Base-by-base conservation (phyloP, 2,888 invertebrate species). In the Lydus trimaculatus region DNA sequence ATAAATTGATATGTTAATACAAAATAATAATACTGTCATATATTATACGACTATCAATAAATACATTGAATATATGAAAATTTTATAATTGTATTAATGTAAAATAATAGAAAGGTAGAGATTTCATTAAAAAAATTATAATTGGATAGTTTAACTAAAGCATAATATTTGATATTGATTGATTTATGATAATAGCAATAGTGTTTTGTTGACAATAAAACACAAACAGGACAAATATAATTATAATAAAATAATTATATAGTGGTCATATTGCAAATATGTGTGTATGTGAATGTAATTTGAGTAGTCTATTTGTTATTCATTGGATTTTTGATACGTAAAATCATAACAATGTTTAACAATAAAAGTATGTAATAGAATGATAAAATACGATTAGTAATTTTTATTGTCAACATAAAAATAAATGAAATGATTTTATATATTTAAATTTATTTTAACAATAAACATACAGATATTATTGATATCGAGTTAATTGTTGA, bases 291-390 rank as follows among this genome's bases (percentile, higher is more conserved):
- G 25, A 56, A 56, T 56, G 56, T n/a, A 56, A 56, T 56, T 56
- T 56, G 56, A 56, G 56, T 28, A n/a, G 36, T n/a, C 9, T 56
- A 56, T 56, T 56, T 56, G 28, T 56, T 56, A 56, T 52, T 52
- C 52, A 52, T 52, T 52, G 52, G 52, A 52, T 52, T 52, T 52
- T 25, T 52, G 23, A 23, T 4, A 23, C 23, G 11, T 52, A 23
- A 52, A 52, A 52, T 13, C 3, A 52, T 52, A 52, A 52, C 43
- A 43, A n/a, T 11, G 52, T 52, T n/a, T 23, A 52, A 52, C 23
- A 52, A 52, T 23, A 23, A 52, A 52, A 52, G 13, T 52, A 52
- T 13, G 52, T 52, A 52, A 52, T 52, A 52, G 23, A 52, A 52
- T 23, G 23, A 52, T 52, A 52, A 52, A 52, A 52, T 13, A 25